Evolutionary conservation across 2,113 vertebrate genomes (phyloP).

Genomic region (Melanerpes formicivorus): DNA sequence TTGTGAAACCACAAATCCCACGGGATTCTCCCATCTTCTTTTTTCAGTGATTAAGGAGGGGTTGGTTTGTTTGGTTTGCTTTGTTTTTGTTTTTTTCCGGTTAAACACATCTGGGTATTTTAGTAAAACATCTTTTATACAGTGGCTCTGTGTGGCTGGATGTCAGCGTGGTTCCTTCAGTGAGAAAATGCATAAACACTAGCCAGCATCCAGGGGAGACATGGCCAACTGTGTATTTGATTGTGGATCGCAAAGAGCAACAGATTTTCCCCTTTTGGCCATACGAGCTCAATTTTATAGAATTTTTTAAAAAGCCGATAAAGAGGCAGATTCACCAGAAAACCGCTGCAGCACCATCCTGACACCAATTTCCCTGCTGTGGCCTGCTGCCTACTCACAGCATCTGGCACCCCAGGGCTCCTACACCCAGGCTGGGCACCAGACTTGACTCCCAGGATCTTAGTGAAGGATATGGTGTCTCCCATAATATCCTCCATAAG

Average conservation of each 20-base stretch:
- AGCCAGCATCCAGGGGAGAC: conserved; percentile 43
- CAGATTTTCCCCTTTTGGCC: background rate
- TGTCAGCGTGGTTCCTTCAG: background rate
- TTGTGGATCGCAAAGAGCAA: background rate
- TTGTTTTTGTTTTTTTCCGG: background rate
- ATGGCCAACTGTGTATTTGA: background rate
- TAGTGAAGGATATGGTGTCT: no score
- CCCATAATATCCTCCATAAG: no score
- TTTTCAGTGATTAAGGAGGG: background rate
- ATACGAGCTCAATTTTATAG: background rate
- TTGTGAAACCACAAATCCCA: conserved; percentile 21
- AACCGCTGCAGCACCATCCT: background rate
- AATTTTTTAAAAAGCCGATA: background rate
- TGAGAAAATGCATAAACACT: background rate
- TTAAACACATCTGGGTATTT: conserved; percentile 30
- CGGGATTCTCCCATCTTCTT: conserved; percentile 17
- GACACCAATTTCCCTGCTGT: no score
- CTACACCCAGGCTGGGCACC: no score
- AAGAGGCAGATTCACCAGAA: background rate
- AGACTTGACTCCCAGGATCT: no score
- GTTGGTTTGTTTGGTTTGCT: background rate
- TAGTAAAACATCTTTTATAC: background rate
- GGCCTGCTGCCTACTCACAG: background rate
- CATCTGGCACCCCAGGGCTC: background rate
- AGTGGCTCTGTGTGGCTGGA: conserved; percentile 15